Percentiles rank a stretch among this genome's conserved stretches.
These are phyloP conservation scores for Glareola pratincola DNA, from an alignment of 2,113 vertebrate species.

Conservation along the genomic window DNA sequence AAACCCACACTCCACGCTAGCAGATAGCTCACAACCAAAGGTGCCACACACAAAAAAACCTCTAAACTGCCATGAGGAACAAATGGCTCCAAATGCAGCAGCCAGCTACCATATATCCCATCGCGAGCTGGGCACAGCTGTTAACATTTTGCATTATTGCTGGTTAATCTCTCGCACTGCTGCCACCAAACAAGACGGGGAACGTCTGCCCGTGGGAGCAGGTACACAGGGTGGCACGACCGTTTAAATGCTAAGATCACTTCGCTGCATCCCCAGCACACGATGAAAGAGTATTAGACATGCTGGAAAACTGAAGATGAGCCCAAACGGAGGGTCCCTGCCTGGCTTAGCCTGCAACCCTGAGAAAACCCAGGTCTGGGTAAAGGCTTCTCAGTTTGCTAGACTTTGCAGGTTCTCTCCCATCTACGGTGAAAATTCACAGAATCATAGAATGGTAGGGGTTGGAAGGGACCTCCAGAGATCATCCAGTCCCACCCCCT, in stretches of 20 bases:
- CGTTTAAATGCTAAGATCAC: background rate
- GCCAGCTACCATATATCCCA: background rate
- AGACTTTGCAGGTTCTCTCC: background rate
- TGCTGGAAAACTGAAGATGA: background rate
- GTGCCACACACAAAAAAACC: background rate
- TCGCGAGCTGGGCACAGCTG: background rate
- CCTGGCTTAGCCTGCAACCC: background rate
- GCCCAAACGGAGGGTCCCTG: background rate
- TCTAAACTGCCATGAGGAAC: background rate
- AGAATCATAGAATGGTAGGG: no score
- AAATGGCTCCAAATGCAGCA: background rate
- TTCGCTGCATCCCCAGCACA: background rate
- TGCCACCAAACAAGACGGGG: background rate
- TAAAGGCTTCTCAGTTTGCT: background rate
- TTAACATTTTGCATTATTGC: constrained; percentile 3
- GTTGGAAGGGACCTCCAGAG: no score
- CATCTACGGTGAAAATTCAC: background rate
- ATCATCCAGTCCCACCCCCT: no score
- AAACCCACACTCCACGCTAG: background rate
- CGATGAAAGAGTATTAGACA: background rate
- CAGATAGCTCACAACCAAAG: background rate
- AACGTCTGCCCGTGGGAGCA: background rate
- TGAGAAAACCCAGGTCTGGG: background rate
- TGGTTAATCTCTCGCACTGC: background rate
- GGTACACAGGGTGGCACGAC: background rate